Evolutionary conservation across 2,113 vertebrate genomes (phyloP), one percentile per base, ranked within the genome.

Genomic region (Donacobius atricapilla): DNA sequence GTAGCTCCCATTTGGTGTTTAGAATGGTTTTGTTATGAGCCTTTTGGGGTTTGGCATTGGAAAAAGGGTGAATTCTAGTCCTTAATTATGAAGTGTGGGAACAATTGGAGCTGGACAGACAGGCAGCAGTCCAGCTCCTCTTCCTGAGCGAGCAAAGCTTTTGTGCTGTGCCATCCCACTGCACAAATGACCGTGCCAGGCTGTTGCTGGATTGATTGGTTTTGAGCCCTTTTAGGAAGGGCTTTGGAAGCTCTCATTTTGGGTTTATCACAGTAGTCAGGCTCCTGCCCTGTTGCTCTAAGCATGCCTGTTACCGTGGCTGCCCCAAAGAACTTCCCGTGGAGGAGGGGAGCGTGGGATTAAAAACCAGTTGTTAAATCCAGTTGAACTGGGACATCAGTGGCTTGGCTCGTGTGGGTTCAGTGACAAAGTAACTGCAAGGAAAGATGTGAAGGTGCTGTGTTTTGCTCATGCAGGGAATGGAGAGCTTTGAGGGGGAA

Each of bases 51-150:
- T 97, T 95, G 88, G 93, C 82, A 50, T 66, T 79, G 47, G 65
- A 33, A 91, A 45, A 58, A 96, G 85, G 57, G 63, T 66, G 83
- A 87, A 69, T 81, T 94, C 60, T 84, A 69, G 84, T 84, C 84
- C 53, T 89, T 95, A 93, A 92, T 96, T 66, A 93, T 30, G 48
- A 71, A 87, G 45, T 64, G 45, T 4, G 20, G 75, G 93, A 90
- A 51, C 84, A 91, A 77, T 94, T 61, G 80, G 35, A 87, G 22
- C 85, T 0, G 79, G 80, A 21, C 42, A 37, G 88, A 18, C 84
- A 73, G 94, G 94, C 95, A 96, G 71, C 1, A 3, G 40, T 90
- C 94, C 94, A 94, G 63, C 88, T 90, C 50, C 63, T 68, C 90
- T 84, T 42, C 54, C 56, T 47, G 87, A 48, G 82, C 0, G 40